phyloP scores from a whole-genome alignment of 2,797 vertebrate species.

The Yasuhikotakia modesta region DNA sequence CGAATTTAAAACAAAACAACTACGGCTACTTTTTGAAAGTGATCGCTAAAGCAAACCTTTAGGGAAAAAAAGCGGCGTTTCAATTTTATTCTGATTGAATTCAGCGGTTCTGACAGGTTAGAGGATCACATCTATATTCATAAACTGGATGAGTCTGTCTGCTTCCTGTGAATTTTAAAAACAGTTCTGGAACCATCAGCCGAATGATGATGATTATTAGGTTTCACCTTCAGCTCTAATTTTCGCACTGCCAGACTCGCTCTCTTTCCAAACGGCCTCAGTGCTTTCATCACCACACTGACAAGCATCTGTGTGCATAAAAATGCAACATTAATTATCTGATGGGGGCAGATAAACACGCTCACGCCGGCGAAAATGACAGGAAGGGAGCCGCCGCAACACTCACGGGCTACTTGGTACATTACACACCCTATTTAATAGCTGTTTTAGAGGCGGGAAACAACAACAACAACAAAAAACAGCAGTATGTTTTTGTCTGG shows the following conservation, averaged over 20 bases:
- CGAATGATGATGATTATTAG: slow-evolving; percentile 59
- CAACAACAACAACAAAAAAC: slow-evolving; percentile 37
- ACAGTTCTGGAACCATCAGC: slow-evolving; percentile 49
- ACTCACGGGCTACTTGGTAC: slow-evolving; percentile 39
- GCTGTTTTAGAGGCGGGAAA: slow-evolving; percentile 55
- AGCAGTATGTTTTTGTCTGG: slow-evolving; percentile 40
- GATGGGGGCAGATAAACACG: slow-evolving; percentile 56
- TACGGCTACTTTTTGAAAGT: slow-evolving; percentile 12
- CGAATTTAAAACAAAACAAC: slow-evolving; percentile 32
- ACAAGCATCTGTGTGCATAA: slow-evolving; percentile 57
- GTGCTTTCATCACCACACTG: slow-evolving; percentile 59
- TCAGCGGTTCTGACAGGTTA: slow-evolving; percentile 37
- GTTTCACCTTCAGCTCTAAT: slow-evolving; percentile 53
- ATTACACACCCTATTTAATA: slow-evolving; percentile 47
- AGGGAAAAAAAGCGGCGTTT: slow-evolving; percentile 17
- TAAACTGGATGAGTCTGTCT: slow-evolving; percentile 37
- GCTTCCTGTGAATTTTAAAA: slow-evolving; percentile 44
- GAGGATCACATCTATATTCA: slow-evolving; percentile 51
- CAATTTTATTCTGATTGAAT: slow-evolving; percentile 45
- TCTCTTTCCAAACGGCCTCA: slow-evolving; percentile 13
- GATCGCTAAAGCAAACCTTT: slow-evolving; percentile 41
- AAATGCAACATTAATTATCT: slow-evolving; percentile 57
- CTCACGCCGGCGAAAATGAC: slow-evolving; percentile 36
- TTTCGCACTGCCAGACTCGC: slow-evolving; percentile 50
- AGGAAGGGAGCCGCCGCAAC: slow-evolving; percentile 14